These are phyloP conservation scores for Ceratina japonica DNA, from an alignment of 1,140 invertebrate species.

Conservation along the genomic window DNA sequence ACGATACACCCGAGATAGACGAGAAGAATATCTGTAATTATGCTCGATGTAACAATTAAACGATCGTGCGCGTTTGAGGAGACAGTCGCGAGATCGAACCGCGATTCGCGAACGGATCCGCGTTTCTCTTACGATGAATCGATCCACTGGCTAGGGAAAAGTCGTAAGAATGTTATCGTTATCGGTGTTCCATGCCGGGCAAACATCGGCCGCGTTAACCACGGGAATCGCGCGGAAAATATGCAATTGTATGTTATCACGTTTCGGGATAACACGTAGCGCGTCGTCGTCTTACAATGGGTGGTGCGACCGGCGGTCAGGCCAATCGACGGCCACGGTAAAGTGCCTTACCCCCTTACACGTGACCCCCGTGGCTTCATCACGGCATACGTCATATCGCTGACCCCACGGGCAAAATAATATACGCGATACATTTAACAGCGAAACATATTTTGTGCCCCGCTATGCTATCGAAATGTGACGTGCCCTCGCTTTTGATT, in stretches of 20 bases:
- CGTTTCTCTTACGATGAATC: constrained; percentile 1
- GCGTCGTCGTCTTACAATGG: constrained; percentile 44
- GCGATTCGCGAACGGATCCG: constrained; percentile 2
- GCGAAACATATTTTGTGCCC: constrained; percentile 56
- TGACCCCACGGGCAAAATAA: constrained; percentile 64
- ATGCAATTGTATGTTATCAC: constrained; percentile 52
- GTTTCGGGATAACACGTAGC: constrained; percentile 44
- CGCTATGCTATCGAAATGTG: constrained; percentile 50
- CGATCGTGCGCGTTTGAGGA: neutral
- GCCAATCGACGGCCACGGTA: constrained; percentile 51
- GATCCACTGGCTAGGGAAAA: constrained; percentile 10
- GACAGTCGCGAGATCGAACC: neutral
- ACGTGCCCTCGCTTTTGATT: constrained; percentile 57
- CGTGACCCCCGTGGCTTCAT: constrained; percentile 53
- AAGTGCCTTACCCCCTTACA: constrained; percentile 67
- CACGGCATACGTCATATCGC: constrained; percentile 60
- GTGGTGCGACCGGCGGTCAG: constrained; percentile 57
- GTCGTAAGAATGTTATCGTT: constrained; percentile 57
- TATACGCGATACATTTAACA: constrained; percentile 49
- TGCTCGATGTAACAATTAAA: neutral
- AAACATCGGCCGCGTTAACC: constrained; percentile 52
- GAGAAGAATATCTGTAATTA: neutral
- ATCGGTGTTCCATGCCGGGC: constrained; percentile 47
- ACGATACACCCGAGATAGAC: neutral
- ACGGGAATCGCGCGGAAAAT: constrained; percentile 45